Conservation (phyloP, 1,140 invertebrate species). For the Drosophila saltans region DNA sequence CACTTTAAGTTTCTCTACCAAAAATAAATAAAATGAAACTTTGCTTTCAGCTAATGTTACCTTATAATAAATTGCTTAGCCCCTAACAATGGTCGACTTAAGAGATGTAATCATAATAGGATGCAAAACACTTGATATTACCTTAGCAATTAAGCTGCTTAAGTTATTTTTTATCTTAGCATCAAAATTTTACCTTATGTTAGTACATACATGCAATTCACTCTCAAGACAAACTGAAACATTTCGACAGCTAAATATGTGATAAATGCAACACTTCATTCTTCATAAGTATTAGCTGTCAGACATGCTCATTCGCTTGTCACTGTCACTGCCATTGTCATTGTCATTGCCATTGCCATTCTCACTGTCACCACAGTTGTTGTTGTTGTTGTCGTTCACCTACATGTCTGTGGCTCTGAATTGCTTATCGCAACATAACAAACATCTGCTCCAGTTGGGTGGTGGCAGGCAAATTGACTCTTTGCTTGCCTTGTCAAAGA, state of each 20-base stretch:
- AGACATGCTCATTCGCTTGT: slow-evolving; percentile 10
- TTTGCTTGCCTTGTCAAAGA: slow-evolving; percentile 33
- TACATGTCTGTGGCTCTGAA: neutral
- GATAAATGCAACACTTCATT: slow-evolving; percentile 11
- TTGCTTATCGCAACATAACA: slow-evolving; percentile 25
- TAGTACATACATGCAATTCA: neutral
- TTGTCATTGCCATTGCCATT: neutral
- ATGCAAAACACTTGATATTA: neutral
- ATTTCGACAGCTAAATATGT: slow-evolving; percentile 13
- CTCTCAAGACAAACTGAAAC: neutral
- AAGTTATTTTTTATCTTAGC: slow-evolving; percentile 1
- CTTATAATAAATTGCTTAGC: neutral
- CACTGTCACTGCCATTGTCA: neutral
- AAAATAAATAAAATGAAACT: neutral
- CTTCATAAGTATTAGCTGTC: slow-evolving; percentile 12
- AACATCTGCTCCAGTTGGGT: slow-evolving; percentile 19
- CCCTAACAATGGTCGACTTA: neutral
- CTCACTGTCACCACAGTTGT: too few relatives aligned
- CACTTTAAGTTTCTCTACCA: neutral
- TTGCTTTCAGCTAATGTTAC: neutral
- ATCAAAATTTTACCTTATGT: neutral
- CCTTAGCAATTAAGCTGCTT: neutral
- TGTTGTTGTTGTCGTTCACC: neutral
- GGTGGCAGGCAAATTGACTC: slow-evolving; percentile 48
- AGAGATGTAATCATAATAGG: neutral